Base-by-base conservation (phyloP, 2,113 vertebrate genomes). In the Prionailurus viverrinus region DNA sequence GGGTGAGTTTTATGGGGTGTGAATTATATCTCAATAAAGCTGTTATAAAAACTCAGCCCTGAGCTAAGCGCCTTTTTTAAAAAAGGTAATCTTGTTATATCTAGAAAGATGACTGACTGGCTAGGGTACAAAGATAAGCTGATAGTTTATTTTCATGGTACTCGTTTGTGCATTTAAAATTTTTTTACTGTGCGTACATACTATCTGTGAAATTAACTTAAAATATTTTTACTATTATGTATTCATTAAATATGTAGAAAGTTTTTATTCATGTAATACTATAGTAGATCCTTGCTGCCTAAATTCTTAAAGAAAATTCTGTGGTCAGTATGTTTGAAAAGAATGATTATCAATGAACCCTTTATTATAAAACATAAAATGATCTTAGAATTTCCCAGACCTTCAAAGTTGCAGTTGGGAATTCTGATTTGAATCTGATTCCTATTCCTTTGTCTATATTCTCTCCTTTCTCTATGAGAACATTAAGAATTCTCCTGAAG, bases 21-120 rank as follows among this genome's bases (percentile, higher is more conserved):
- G 31, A 92, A 84, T 78, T 96, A 41, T 69, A 76, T 76, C 78
- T 94, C 68, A 71, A 33, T 94, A 94, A 91, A 93, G 15, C 45
- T 73, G 4, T 85, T 74, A 55, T 66, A 55, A 93, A 93, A 89
- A 92, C 25, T 80, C 55, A 95, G 71, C 19, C 73, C 4, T 73
- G 29, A 73, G 29, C 31, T 79, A 93, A 89, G 36, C 6, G 23
- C 5, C 53, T 65, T 69, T 80, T 84, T 78, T 1, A 4, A 58
- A 53, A 83, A 88, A 51, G 16, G 39, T 55, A 84, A 45, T 76
- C 82, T 65, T 83, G 8, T 41, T 89, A 53, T 73, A 1, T 89
- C 16, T 85, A 66, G 23, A 94, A 73, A 89, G 53, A 80, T 80
- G 53, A 90, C 9, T 88, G 39, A 78, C 13, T 65, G 13, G 29